phyloP scores from a whole-genome alignment of 2,113 vertebrate species.

The Amazona vittata region DNA sequence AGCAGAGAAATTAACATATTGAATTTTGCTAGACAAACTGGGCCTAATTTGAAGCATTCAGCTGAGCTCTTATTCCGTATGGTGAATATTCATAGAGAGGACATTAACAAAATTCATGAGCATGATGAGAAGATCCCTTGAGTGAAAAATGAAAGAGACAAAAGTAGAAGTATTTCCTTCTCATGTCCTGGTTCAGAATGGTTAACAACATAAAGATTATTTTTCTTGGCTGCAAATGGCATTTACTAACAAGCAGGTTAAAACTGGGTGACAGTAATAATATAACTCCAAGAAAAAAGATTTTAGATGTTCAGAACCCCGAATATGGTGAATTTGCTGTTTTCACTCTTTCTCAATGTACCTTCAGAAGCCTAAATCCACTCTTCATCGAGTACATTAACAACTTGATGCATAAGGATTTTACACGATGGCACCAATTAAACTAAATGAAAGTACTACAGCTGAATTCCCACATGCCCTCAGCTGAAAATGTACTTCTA shows the following conservation, averaged over 20 bases:
- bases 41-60: not conserved
- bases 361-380: not conserved
- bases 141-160: not conserved
- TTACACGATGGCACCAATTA: not conserved
- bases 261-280: not conserved
- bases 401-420: not conserved
- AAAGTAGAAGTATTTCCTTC: not conserved
- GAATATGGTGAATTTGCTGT: not conserved
- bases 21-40: not conserved
- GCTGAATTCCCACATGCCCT: not conserved
- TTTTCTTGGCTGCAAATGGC: not conserved
- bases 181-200: not conserved
- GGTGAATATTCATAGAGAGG: not conserved
- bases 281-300: not conserved
- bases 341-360: not conserved
- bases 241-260: not conserved
- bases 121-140: not conserved
- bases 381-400: not conserved
- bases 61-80: not conserved
- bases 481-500: not conserved
- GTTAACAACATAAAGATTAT: not conserved
- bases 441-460: not conserved
- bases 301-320: not conserved
- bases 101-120: not conserved
- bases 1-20: not conserved